Conservation (phyloP, 2,113 vertebrate species). For the Crotophaga sulcirostris region DNA sequence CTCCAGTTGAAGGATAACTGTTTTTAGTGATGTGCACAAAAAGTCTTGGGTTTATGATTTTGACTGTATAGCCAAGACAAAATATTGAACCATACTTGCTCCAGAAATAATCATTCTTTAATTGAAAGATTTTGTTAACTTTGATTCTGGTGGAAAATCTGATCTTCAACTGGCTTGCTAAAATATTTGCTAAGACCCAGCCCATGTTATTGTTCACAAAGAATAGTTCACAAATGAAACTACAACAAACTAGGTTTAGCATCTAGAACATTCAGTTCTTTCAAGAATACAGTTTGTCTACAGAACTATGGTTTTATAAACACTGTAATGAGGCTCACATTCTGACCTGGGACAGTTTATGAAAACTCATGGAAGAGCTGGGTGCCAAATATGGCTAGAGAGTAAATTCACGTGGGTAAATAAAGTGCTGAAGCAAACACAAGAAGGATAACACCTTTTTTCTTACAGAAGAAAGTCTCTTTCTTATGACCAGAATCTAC, state of each 20-base stretch:
- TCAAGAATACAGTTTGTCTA: background rate
- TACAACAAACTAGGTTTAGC: background rate
- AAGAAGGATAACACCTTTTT: background rate
- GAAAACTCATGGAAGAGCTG: background rate
- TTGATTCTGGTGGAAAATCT: constrained; percentile 18
- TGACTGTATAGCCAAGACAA: background rate
- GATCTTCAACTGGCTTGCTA: background rate
- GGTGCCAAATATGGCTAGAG: background rate
- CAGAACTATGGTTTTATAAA: background rate
- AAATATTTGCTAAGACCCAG: constrained; percentile 40
- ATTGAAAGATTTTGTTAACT: background rate
- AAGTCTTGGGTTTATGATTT: background rate
- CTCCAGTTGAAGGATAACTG: background rate
- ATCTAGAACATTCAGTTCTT: constrained; percentile 11
- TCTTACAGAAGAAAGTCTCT: background rate
- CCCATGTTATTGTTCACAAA: constrained; percentile 21
- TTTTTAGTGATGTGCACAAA: background rate
- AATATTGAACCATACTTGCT: background rate
- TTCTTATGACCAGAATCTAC: background rate
- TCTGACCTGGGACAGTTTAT: background rate
- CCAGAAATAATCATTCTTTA: constrained; percentile 3
- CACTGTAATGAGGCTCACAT: background rate
- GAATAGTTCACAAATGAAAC: background rate
- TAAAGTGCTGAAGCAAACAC: background rate
- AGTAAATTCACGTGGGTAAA: background rate